A percentile compares a stretch with the other conserved stretches of the same genome.
phyloP scores from a whole-genome alignment of 2,797 vertebrate species.

The Lophotriccus pileatus region DNA sequence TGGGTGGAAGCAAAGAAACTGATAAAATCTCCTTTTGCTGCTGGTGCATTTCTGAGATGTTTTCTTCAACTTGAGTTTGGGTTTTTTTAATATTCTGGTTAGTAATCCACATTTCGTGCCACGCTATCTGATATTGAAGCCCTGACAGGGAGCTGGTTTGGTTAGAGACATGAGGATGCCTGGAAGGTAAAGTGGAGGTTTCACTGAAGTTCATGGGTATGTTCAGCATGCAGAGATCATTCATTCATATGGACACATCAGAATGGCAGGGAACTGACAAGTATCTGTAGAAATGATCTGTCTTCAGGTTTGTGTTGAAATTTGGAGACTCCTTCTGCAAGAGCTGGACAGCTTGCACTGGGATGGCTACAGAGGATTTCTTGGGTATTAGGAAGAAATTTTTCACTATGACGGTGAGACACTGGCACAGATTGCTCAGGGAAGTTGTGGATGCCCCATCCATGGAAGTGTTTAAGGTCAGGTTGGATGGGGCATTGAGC shows the following conservation, averaged over 20 bases:
- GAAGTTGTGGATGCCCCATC: background rate
- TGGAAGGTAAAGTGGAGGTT: background rate
- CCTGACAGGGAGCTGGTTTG: background rate
- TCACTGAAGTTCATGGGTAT: background rate
- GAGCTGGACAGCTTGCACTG: background rate
- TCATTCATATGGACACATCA: fast-evolving
- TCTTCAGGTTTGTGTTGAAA: background rate
- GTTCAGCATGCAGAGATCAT: background rate
- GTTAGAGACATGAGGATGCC: background rate
- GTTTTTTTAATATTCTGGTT: background rate
- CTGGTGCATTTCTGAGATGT: slow-evolving; percentile 25
- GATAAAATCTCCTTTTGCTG: slow-evolving; percentile 22
- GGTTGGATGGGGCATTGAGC: background rate
- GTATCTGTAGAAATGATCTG: background rate
- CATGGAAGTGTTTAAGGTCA: background rate
- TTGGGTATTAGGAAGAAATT: background rate
- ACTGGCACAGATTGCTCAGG: background rate
- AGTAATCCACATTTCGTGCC: background rate
- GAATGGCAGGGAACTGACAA: background rate
- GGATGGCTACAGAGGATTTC: background rate
- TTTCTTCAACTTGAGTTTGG: background rate
- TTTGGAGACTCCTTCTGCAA: background rate
- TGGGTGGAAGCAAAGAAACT: background rate
- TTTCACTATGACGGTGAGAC: background rate
- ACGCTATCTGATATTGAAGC: background rate